phyloP scores from a whole-genome alignment of 2,113 vertebrate species.

The Urocolius indicus region DNA sequence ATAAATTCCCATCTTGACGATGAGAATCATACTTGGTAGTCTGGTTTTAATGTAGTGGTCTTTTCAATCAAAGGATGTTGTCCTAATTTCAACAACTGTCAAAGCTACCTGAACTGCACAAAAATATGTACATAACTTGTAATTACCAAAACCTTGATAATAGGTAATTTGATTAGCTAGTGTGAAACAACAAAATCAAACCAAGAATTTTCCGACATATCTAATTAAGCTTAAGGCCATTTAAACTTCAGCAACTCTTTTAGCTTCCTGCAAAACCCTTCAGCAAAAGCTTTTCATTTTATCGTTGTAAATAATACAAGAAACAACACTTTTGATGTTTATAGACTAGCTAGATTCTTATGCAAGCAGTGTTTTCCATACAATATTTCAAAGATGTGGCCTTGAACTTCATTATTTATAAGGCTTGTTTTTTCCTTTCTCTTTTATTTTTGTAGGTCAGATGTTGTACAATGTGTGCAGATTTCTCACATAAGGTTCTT shows the following conservation, averaged over 20 bases:
- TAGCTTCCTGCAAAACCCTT: background rate
- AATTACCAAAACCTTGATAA: slow-evolving; percentile 42
- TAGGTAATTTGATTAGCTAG: slow-evolving; percentile 19
- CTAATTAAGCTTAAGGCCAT: background rate
- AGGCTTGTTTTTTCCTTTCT: background rate
- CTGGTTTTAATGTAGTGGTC: background rate
- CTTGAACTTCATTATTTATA: background rate
- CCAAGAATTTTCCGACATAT: background rate
- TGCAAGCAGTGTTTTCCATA: slow-evolving; percentile 4
- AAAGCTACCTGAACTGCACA: background rate
- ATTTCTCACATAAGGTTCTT: background rate
- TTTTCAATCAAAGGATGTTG: background rate
- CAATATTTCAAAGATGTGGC: background rate
- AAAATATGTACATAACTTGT: slow-evolving; percentile 34
- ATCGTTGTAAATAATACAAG: slow-evolving; percentile 47
- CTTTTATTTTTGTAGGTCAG: rapidly evolving
- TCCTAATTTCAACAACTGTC: slow-evolving; percentile 27
- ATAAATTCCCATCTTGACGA: slow-evolving; percentile 8
- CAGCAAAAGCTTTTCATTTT: slow-evolving; percentile 48
- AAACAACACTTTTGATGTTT: slow-evolving; percentile 44
- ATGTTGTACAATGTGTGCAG: background rate
- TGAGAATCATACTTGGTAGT: background rate
- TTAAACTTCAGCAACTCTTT: background rate
- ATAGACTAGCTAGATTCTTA: slow-evolving; percentile 17
- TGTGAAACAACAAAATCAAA: slow-evolving; percentile 4